Base-by-base conservation (phyloP, 2,113 vertebrate species). In the Pristiophorus japonicus region DNA sequence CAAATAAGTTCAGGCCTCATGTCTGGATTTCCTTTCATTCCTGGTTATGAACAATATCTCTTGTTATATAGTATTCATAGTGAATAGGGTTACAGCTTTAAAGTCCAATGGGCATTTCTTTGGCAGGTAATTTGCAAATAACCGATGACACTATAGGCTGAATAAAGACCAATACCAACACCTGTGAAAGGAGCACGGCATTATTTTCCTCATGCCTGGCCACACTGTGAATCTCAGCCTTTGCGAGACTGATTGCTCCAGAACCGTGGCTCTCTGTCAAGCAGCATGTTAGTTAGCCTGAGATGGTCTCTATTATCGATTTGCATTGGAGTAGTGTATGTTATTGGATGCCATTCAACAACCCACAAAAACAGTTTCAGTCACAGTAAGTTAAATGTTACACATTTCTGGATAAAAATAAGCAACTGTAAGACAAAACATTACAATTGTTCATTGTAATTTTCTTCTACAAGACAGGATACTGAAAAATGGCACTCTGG, bases 401-500 rank as follows among this genome's bases (percentile, higher is more conserved):
- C 8, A 81, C n/a, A 20, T 5, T 51, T 70, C 93, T 30, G 20
- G 65, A 47, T 73, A 70, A 47, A 51, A 51, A 70, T 73, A 27
- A 94, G 22, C 24, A 27, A 45, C 42, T 1, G 45, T 18, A 18
- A 12, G 42, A 30, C 24, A 70, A 94, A 70, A 63, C 38, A 92
- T 63, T 92, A 3, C 63, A 63, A 70, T 70, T 94, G 65, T 51
- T 94, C 65, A 70, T 34, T 73, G 42, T 73, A 73, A 22, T 94
- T 94, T 94, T 67, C 66, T 94, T 94, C 93, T 47, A 70, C 45
- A 94, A 94, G 93, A 73, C 93, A 94, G 65, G 66, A 51, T 94
- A 70, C 66, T 51, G 38, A 70, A 63, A 67, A 94, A 94, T 94
- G 93, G 27, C 66, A 34, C 38, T 51, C 42, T 51, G 93, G 66